phyloP scores from a whole-genome alignment of 1,140 invertebrate genomes.

The Bombus waltoni region DNA sequence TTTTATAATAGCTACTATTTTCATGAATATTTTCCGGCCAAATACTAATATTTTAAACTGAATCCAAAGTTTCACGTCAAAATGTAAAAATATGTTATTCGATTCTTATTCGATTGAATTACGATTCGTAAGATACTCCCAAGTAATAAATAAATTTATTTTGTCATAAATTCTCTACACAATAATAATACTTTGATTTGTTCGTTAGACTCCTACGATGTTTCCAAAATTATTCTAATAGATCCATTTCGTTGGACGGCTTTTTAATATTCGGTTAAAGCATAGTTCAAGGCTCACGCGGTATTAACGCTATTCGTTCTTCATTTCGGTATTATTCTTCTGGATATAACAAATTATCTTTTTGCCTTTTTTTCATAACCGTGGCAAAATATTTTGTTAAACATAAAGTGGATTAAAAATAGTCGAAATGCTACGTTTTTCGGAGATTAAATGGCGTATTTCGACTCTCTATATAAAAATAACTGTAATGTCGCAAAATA shows the following conservation, averaged over 20 bases:
- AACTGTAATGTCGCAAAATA: neutral
- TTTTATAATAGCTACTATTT: too few species aligned
- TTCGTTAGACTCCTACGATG: too few species aligned
- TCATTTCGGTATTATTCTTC: neutral
- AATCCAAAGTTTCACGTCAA: too few species aligned
- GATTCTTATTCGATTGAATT: neutral
- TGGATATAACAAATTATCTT: neutral
- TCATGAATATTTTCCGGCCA: neutral
- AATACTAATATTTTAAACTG: too few species aligned
- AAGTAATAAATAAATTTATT: neutral
- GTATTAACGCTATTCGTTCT: neutral
- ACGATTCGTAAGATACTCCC: neutral
- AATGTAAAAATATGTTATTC: neutral
- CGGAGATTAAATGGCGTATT: neutral
- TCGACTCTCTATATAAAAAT: neutral
- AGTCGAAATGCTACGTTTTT: neutral
- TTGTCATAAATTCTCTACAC: neutral
- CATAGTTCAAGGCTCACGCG: neutral
- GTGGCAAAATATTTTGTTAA: neutral
- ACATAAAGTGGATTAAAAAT: neutral
- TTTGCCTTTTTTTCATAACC: neutral
- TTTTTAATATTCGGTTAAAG: neutral
- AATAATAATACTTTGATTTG: neutral
- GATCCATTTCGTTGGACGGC: too few species aligned
- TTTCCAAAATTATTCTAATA: too few species aligned